Percentiles rank a stretch among this genome's conserved stretches.
phyloP scores from a whole-genome alignment of 2,888 invertebrate species.

The Tetheella fluctuosa region DNA sequence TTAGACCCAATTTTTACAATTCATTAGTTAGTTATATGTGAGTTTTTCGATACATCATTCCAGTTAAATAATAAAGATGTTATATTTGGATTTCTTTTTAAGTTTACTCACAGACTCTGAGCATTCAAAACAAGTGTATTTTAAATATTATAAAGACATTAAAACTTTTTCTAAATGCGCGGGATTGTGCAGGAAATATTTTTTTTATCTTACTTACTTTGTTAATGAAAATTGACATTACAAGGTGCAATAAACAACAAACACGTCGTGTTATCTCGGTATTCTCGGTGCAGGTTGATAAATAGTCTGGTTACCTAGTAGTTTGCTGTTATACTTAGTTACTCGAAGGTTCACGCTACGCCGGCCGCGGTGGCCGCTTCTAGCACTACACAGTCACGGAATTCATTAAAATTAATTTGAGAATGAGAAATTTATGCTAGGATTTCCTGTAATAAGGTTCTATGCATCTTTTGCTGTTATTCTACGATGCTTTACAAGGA shows the following conservation, averaged over 20 bases:
- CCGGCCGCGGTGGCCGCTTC: not conserved
- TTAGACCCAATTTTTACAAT: not conserved
- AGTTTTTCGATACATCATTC: not conserved
- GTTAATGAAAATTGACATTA: not conserved
- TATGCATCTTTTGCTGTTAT: not conserved
- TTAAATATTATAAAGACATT: too few relatives aligned
- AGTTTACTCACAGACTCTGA: too few relatives aligned
- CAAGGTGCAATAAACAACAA: not conserved
- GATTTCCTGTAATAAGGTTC: not conserved
- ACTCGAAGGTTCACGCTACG: not conserved
- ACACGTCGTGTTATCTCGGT: not conserved
- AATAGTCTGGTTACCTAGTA: not conserved
- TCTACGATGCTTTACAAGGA: too few relatives aligned
- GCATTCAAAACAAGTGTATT: too few relatives aligned
- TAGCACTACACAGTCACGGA: not conserved
- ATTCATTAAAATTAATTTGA: not conserved
- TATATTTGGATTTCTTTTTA: too few relatives aligned
- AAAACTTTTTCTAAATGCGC: too few relatives aligned
- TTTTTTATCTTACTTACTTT: too few relatives aligned
- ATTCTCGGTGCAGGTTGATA: not conserved
- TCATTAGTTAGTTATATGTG: not conserved
- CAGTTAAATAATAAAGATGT: too few relatives aligned
- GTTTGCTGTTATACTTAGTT: not conserved
- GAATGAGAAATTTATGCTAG: not conserved
- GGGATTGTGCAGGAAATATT: too few relatives aligned